Evolutionary conservation across 2,888 invertebrate species (phyloP).

Genomic region (Exephanes ischioxanthus): DNA sequence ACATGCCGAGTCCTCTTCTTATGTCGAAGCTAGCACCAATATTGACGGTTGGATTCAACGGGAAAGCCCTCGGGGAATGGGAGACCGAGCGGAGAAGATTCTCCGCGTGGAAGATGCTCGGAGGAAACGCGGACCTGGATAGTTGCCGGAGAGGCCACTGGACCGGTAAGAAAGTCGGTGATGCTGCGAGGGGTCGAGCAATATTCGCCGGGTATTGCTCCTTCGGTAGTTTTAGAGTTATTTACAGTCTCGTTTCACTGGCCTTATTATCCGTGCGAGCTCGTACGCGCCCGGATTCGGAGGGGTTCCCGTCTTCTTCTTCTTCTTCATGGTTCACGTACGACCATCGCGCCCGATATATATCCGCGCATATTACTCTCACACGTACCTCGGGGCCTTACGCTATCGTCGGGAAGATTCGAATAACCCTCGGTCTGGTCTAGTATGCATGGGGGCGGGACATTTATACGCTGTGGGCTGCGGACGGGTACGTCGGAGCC

Average conservation of each 20-base stretch:
- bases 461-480: constrained; percentile 21
- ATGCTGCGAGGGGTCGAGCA: constrained; percentile 61
- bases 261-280: constrained; percentile 30
- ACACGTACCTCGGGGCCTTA: constrained; percentile 11
- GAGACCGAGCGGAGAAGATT: constrained; percentile 22
- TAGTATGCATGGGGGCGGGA: neutral
- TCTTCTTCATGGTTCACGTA: constrained; percentile 53
- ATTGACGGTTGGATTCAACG: constrained; percentile 37
- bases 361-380: constrained; percentile 38
- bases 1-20: constrained; percentile 21
- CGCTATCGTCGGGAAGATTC: neutral
- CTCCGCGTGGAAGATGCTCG: neutral
- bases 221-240: constrained; percentile 72
- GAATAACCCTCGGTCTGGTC: constrained; percentile 9
- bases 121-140: constrained; percentile 19
- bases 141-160: neutral
- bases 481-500: neutral
- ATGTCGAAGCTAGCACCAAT: constrained; percentile 34
- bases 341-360: constrained; percentile 61
- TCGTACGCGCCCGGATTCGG: constrained; percentile 34
- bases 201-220: constrained; percentile 70
- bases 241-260: constrained; percentile 67
- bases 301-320: neutral
- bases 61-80: constrained; percentile 24
- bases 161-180: constrained; percentile 56